Base-by-base conservation (phyloP, 2,888 invertebrate species). In the Junonia oenone region DNA sequence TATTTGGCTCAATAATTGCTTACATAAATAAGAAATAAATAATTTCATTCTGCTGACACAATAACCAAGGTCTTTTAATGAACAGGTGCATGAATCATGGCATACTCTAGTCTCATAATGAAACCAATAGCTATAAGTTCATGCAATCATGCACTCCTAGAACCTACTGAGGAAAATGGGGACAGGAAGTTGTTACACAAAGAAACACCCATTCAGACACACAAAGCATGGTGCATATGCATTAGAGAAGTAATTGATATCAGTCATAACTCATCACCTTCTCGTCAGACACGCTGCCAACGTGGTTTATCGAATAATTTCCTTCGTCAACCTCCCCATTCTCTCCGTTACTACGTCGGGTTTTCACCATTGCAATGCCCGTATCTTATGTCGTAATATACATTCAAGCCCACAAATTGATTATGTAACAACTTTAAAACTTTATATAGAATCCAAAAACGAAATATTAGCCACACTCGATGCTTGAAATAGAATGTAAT, bases 331-430 rank as follows among this genome's bases (percentile, higher is more conserved):
- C 81, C 74, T 90, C 90, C 73, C 89, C 90, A 68, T 88, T 87
- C 76, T 89, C 90, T 75, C 89, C 89, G 71, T 89, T 88, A 81
- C 91, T 91, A 74, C 91, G 90, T 71, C 91, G 88, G 76, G 90
- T 91, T 89, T 90, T 91, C 84, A 91, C 91, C 91, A 91, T 91
- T 75, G 81, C 81, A 76, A 76, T 73, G 71, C 68, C 65, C 61
- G 61, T 63, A 58, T 66, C 59, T 64, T 68, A 73, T 74, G 72
- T 71, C 77, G 75, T 78, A 76, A 76, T 72, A 73, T 75, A 74
- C 81, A 78, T 76, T 71, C 66, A 75, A 76, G 63, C 75, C 69
- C 68, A 68, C 70, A 70, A 76, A 72, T 69, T 66, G 66, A 73
- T 81, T 80, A 79, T 76, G 69, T 81, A 83, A 80, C 66, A 72